These are phyloP conservation scores for Dipodomys merriami DNA, from an alignment of 2,113 vertebrate species.

Conservation along the genomic window DNA sequence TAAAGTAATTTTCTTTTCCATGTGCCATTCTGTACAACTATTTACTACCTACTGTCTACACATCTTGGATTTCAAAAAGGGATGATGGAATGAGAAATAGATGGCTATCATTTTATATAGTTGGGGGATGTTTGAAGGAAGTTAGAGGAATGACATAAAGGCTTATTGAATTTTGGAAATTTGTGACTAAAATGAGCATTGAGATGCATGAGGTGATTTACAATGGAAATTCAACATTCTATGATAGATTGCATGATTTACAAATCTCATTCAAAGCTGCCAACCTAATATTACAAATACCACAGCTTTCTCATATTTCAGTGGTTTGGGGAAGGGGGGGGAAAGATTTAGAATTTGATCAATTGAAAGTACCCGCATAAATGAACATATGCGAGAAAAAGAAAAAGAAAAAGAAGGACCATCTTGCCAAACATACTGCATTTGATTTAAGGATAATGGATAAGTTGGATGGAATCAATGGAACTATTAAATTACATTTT, in stretches of 20 bases:
- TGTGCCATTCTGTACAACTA: neutral
- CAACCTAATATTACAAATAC: conserved; percentile 9
- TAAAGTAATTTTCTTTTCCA: neutral
- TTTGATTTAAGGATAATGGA: conserved; percentile 31
- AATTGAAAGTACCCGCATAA: conserved; percentile 27
- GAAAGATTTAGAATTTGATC: neutral
- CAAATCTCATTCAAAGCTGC: neutral
- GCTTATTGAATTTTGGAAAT: neutral
- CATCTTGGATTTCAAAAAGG: neutral
- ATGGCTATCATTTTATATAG: neutral
- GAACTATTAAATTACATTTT: conserved; percentile 25
- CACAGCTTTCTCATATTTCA: neutral
- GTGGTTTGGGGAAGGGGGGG: neutral
- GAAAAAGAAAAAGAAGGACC: neutral
- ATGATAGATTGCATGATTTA: neutral
- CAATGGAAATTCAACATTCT: neutral
- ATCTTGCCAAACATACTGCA: neutral
- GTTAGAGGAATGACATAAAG: neutral
- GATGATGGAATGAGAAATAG: neutral
- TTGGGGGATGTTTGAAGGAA: neutral
- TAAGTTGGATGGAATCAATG: conserved; percentile 36
- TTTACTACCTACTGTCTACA: neutral
- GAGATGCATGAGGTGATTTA: neutral
- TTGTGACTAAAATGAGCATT: neutral
- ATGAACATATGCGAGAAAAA: neutral